Evolutionary conservation across 2,888 invertebrate species (phyloP).

Genomic region (Eupithecia subumbrata): DNA sequence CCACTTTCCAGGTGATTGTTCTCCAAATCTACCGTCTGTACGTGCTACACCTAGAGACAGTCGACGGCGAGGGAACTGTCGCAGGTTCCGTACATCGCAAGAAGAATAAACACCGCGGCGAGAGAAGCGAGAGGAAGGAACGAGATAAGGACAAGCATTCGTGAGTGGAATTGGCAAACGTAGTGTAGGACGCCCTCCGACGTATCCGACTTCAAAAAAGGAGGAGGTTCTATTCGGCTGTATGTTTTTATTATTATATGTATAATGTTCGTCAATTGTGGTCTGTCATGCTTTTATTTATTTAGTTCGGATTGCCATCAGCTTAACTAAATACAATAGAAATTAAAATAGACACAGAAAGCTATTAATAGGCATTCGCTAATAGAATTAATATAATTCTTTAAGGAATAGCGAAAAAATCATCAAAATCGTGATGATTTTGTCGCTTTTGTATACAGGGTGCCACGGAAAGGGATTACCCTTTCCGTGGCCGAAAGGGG

Average conservation of each 20-base stretch:
- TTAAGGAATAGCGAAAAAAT: too few species aligned
- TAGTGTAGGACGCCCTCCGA: not conserved
- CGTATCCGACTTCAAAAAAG: not conserved
- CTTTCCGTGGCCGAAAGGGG: too few species aligned
- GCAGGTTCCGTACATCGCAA: conserved; percentile 72
- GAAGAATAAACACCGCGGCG: conserved; percentile 61
- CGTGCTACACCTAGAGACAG: conserved; percentile 89
- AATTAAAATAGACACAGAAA: too few species aligned
- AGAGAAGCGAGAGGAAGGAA: conserved; percentile 49
- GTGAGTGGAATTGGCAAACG: conserved; percentile 47
- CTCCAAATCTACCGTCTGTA: conserved; percentile 93
- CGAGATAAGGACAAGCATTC: conserved; percentile 68
- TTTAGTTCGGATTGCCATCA: too few species aligned
- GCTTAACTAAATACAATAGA: too few species aligned
- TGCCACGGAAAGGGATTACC: too few species aligned
- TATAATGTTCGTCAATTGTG: too few species aligned
- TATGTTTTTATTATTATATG: not conserved
- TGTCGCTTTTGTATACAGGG: too few species aligned
- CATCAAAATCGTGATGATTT: too few species aligned
- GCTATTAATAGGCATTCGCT: too few species aligned
- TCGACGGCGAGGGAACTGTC: conserved; percentile 61
- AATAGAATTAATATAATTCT: too few species aligned
- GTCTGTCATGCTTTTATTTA: too few species aligned
- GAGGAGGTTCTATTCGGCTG: not conserved
- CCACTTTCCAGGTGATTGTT: conserved; percentile 87